Base-by-base conservation (phyloP, 2,888 invertebrate species). In the Azorinus chamasolen region DNA sequence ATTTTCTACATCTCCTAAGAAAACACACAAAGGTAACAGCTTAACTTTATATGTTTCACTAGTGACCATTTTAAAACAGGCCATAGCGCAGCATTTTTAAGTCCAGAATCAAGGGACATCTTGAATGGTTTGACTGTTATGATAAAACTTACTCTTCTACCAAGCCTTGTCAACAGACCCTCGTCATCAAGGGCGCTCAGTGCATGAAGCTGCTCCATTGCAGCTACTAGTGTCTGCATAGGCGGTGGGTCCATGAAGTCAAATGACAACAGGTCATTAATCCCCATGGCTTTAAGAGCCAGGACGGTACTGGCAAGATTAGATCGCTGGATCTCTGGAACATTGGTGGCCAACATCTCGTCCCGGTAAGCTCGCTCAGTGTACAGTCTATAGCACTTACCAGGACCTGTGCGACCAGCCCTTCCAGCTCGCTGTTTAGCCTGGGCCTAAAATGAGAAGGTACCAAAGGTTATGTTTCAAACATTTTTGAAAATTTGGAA, bases 221-320 rank as follows among this genome's bases (percentile, higher is more conserved):
- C 99, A 96, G 98, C 98, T 74, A 99, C 97, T 83, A 99, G 95
- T 0, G 98, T 97, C 94, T 99, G 98, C 22, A 98, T 97, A 0
- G 99, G 99, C 25, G 99, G 99, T 0, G 99, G 97, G 93, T 99
- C 99, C 99, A 99, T 99, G 94, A 99, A 99, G 94, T 99, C 99
- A 93, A 99, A 99, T 92, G 98, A 97, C 24, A 99, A 94, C 63
- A 99, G 94, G 94, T 99, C 99, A 93, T 99, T 99, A 88, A 99
- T 99, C 27, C 99, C 99, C 99, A 99, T 99, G 0, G 99, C 99
- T 93, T 99, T 99, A 41, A 99, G 94, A 88, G 99, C 98, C 16
- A 99, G 94, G 43, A 98, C 97, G 0, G 99, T 99, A 16, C 97
- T 97, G 0, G 99, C 99, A 87, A 99, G 95, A 94, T 99, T 99